Conservation (phyloP, 2,888 invertebrate genomes). For the Callinectes sapidus region DNA sequence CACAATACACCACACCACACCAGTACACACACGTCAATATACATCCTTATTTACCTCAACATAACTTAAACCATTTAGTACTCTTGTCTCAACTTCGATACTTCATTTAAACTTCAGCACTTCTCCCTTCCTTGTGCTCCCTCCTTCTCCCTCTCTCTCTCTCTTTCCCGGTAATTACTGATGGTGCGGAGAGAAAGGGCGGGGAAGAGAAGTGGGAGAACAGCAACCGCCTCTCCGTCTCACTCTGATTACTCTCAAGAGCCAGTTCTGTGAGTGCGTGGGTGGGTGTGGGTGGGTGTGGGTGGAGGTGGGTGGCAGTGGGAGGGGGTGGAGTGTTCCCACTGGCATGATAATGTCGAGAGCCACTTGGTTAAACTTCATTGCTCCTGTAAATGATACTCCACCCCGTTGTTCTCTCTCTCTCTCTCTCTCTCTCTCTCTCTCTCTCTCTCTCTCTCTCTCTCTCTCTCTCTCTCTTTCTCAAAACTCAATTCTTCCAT, state of each 20-base stretch:
- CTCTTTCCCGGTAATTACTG: neutral
- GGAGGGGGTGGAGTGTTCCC: conserved; percentile 1
- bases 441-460: conserved; percentile 16
- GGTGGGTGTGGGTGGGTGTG: neutral
- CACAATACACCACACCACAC: neutral
- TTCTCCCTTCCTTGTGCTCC: neutral
- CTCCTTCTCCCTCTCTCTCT: neutral
- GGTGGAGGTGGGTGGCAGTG: neutral
- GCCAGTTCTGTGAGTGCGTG: neutral
- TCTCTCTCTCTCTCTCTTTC: conserved; percentile 19
- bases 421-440: conserved; percentile 3
- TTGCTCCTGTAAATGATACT: conserved; percentile 24
- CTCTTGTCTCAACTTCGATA: neutral
- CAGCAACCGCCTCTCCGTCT: neutral
- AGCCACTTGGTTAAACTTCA: conserved; percentile 7
- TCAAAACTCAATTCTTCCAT: no score
- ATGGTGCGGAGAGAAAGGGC: neutral
- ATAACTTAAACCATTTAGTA: conserved; percentile 7
- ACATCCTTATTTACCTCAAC: neutral
- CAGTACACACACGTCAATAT: neutral
- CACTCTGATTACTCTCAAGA: conserved; percentile 8
- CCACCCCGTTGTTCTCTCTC: neutral
- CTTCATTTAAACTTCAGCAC: neutral
- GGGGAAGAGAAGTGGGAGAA: neutral
- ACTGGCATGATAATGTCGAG: neutral